phyloP scores from a whole-genome alignment of 1,140 invertebrate genomes.

The Asbolus verrucosus region DNA sequence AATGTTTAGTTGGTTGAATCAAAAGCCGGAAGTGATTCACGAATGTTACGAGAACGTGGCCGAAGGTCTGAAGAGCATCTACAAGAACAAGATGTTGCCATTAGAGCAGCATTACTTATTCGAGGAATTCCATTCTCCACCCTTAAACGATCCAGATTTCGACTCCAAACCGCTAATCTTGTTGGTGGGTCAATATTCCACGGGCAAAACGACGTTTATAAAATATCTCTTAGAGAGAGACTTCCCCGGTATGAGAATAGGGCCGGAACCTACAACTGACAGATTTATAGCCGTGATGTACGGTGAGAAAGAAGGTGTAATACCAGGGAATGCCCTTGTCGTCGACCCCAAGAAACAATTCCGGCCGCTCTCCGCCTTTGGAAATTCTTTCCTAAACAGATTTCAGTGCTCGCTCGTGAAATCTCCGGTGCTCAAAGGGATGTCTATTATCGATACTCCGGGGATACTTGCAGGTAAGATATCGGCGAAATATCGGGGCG shows the following conservation, averaged over 20 bases:
- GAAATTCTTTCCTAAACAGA: conserved; percentile 79
- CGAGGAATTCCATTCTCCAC: conserved; percentile 81
- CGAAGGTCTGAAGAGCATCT: conserved; percentile 73
- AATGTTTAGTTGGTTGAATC: conserved; percentile 68
- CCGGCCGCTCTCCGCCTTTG: conserved; percentile 74
- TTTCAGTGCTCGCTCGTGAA: conserved; percentile 79
- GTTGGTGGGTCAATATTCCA: conserved; percentile 81
- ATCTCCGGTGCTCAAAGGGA: conserved; percentile 75
- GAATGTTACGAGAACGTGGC: conserved; percentile 66
- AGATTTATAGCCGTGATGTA: conserved; percentile 80
- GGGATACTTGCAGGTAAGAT: conserved; percentile 75
- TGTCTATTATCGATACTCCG: conserved; percentile 84
- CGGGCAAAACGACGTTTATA: conserved; percentile 83
- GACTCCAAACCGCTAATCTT: conserved; percentile 82
- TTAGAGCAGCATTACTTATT: conserved; percentile 79
- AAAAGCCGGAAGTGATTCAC: conserved; percentile 66
- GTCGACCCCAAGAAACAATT: conserved; percentile 82
- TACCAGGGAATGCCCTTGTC: conserved; percentile 81
- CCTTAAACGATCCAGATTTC: conserved; percentile 80
- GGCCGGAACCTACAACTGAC: conserved; percentile 78
- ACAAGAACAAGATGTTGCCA: conserved; percentile 75
- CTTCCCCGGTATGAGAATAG: conserved; percentile 76
- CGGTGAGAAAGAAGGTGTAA: conserved; percentile 72
- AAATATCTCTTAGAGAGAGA: conserved; percentile 74
- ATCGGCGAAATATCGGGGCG: conserved; percentile 3